Evolutionary conservation across 2,888 invertebrate species (phyloP), one percentile per base, ranked within the genome.

Genomic region (Bombylius major): DNA sequence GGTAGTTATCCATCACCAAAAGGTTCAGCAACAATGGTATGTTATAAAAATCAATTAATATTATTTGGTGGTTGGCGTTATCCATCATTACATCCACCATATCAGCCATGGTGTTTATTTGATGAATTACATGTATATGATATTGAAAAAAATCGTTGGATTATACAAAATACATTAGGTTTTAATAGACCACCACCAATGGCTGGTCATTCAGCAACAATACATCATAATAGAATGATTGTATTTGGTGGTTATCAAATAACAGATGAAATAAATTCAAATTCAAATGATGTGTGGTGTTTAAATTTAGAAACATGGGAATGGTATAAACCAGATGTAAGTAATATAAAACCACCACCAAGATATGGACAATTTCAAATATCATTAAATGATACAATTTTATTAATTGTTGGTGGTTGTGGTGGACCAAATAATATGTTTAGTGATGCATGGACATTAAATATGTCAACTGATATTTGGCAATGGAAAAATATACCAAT

Each of bases 31-130:
- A 87, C 92, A 23, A 84, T 97, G 82, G 86, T 94, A n/a, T 80
- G 83, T 62, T 89, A 93, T 75, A 84, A 86, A 64, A 86, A 91
- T 65, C 83, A 80, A 62, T 78, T 97, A 62, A 80, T 92, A 59
- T 76, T 98, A 54, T 97, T 94, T 77, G 97, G 97, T 48, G 97
- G 97, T 7, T 96, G 94, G 92, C 88, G 94, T 12, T 91, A 93
- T 74, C 93, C 94, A 33, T 87, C 92, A 61, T 77, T 89, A 56
- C 83, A 89, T 71, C 91, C 92, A 52, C 79, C 87, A 51, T 86
- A 88, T 70, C 89, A 89, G 72, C 87, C 84, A 64, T 88, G 89
- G 77, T 84, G 88, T 63, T 81, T 95, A 70, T 96, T 93, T 70
- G 91, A 91, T 72, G 94, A 96, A 75, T 79, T 96, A 54, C 95